Evolutionary conservation across 2,113 vertebrate species (phyloP), one percentile per base, ranked within the genome.

Genomic region (Phalacrocorax pelagicus): DNA sequence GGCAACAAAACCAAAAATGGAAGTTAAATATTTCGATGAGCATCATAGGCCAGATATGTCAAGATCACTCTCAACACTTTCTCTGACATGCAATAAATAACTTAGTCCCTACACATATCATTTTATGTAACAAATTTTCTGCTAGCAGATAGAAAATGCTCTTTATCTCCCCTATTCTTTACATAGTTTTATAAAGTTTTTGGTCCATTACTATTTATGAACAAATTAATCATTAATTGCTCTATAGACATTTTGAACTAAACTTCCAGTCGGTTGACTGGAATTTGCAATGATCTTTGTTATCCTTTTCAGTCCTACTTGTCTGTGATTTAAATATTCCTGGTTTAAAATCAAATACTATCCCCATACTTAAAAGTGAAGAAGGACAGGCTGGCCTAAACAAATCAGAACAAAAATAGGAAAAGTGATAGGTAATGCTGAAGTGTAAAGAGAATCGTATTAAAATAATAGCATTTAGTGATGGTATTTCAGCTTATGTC

Each of bases 111-210:
- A 62, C 8, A 57, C 5, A 34, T 55, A 55, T 9, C 19, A 5
- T 75, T 75, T 40, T 42, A 38, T 34, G 15, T 42, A 70, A 63
- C 2, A 42, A 44, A 23, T 62, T 52, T 81, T 54, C 49, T 70
- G 11, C 20, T 61, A 44, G 6, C 3, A n/a, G 15, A 22, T 11
- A 3, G 44, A 59, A 47, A 10, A 55, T 5, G 3, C 1, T 32
- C 19, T 81, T 67, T 71, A 54, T 47, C 14, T 74, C 14, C 13
- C 11, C 7, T 36, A 2, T 57, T 52, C 17, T 57, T 92, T 51
- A 30, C 17, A 29, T 2, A 29, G 24, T 4, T 61, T 73, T 49
- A 15, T 66, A 12, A 46, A 49, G 6, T 59, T 52, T 62, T 61
- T 85, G 3, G 1, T 49, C 10, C 8, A 30, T n/a, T 78, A 34